Evolutionary conservation across 2,888 invertebrate genomes (phyloP).

Genomic region (Aquatica leii): DNA sequence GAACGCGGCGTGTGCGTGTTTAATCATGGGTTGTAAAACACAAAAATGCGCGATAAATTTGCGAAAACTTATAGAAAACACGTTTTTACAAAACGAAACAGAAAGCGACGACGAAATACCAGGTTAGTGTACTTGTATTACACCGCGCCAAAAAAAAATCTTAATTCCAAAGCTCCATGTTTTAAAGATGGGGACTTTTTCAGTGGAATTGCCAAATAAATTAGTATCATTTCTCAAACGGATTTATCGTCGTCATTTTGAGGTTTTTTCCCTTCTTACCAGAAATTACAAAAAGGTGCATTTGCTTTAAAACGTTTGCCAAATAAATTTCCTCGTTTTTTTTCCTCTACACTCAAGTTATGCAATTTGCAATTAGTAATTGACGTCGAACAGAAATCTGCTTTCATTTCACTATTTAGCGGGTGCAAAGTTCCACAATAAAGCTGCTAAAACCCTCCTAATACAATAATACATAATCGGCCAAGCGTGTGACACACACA

Average conservation of each 20-base stretch:
- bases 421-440: constrained; percentile 19
- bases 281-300: constrained; percentile 48
- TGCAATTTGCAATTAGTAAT: background rate
- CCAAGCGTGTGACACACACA: constrained; percentile 46
- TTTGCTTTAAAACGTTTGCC: constrained; percentile 43
- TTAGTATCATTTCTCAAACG: constrained; percentile 57
- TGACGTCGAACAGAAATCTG: constrained; percentile 13
- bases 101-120: no score
- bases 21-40: constrained; percentile 6
- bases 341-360: background rate
- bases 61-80: constrained; percentile 24
- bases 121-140: no score
- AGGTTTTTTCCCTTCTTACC: constrained; percentile 46
- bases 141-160: constrained; percentile 42
- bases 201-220: constrained; percentile 57
- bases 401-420: constrained; percentile 20
- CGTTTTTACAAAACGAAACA: constrained; percentile 6
- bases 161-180: constrained; percentile 50
- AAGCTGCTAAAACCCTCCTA: constrained; percentile 24
- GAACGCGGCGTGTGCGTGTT: background rate
- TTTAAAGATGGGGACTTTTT: constrained; percentile 50
- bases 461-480: constrained; percentile 45
- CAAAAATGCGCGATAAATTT: constrained; percentile 12
- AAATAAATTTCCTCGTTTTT: constrained; percentile 22
- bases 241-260: constrained; percentile 57